Evolutionary conservation across 2,888 invertebrate genomes (phyloP), one percentile per base, ranked within the genome.

Genomic region (Junonia oenone): DNA sequence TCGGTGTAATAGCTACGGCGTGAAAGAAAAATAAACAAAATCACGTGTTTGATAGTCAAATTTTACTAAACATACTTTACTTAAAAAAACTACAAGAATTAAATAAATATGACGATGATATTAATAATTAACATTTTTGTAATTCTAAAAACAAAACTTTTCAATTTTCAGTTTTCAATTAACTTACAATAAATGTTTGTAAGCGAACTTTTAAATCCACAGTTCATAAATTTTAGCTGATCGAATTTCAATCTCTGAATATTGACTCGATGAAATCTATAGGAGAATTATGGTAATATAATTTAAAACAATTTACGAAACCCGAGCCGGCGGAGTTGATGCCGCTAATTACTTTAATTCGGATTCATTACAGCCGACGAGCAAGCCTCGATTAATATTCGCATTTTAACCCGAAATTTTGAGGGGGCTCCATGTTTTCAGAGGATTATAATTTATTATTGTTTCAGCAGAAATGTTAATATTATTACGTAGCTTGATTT

Each of bases 291-390:
- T 46, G 52, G 19, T 17, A 40, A 56, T 45, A 57, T 57, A 56
- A 63, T 61, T 59, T 35, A 19, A 51, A 50, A 46, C 53, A 56
- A 61, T 56, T 54, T 46, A 48, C 65, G 63, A 63, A 59, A 56
- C 59, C 55, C 64, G 45, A 56, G 60, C 53, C 31, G 2, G 33
- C 31, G 55, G 45, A 50, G 31, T 14, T 52, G 59, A 50, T 53
- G 61, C 73, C 69, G 56, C 72, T 69, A 76, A 81, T 81, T 78
- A 76, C 71, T 72, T 76, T 67, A 74, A 75, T 73, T 75, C 73
- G 68, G 69, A 78, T 73, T 70, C 70, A 65, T 64, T 65, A 61
- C 58, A 56, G 55, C 66, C 69, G 69, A 75, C 75, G 71, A 71
- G 65, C 68, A 62, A 55, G 65, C 61, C 65, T 62, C 71, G 72